Conservation (phyloP, 2,888 invertebrate genomes). For the Octonoba sinensis region DNA sequence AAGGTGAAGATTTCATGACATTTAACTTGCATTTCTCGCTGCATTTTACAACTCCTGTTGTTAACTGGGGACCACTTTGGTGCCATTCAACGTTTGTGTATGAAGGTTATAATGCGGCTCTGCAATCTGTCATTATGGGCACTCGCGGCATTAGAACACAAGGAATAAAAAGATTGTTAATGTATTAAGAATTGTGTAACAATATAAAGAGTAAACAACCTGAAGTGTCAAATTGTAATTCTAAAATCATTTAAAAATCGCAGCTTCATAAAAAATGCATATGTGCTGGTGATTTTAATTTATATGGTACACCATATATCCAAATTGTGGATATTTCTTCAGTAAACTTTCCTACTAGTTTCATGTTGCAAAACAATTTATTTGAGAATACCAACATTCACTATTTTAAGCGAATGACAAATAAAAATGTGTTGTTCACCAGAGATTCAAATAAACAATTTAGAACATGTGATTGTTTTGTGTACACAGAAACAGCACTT, state of each 20-base stretch:
- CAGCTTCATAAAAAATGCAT: background rate
- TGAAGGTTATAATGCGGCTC: slow-evolving; percentile 1
- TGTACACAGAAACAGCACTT: too few species aligned
- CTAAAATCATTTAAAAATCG: background rate
- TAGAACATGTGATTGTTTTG: background rate
- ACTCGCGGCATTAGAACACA: background rate
- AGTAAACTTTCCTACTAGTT: too few species aligned
- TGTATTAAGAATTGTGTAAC: background rate
- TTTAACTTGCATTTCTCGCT: background rate
- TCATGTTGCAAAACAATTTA: too few species aligned
- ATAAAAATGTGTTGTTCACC: too few species aligned
- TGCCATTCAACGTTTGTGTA: slow-evolving; percentile 13
- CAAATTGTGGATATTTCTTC: too few species aligned
- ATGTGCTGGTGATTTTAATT: background rate
- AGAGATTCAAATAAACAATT: background rate
- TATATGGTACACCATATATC: too few species aligned
- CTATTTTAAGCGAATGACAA: too few species aligned
- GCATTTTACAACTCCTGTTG: background rate
- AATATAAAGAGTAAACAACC: background rate
- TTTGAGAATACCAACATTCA: too few species aligned
- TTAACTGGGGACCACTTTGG: background rate
- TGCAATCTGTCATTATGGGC: background rate
- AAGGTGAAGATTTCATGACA: slow-evolving; percentile 5
- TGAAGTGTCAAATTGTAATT: background rate
- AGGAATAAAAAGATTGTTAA: slow-evolving; percentile 2